Conservation (phyloP, 2,888 invertebrate genomes). For the Ichneumon xanthorius region DNA sequence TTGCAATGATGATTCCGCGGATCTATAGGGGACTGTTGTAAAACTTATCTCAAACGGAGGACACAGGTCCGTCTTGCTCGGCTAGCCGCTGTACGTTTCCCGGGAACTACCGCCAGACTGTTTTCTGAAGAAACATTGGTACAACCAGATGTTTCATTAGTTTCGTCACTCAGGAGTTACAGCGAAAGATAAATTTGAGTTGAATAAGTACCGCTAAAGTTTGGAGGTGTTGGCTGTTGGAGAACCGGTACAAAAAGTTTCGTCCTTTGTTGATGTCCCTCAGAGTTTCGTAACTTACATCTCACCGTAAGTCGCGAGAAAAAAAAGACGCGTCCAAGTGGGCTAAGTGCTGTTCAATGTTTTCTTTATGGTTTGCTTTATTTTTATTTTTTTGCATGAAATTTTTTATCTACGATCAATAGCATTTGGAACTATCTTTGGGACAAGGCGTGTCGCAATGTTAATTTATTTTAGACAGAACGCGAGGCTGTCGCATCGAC, state of each 20-base stretch:
- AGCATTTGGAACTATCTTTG: not conserved
- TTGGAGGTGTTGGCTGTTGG: not conserved
- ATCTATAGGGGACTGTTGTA: not conserved
- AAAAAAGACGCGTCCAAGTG: not conserved
- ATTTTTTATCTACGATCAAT: not conserved
- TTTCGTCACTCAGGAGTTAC: not conserved
- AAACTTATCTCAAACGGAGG: no score
- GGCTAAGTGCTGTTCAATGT: slow-evolving; percentile 9
- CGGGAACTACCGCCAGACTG: not conserved
- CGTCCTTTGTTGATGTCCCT: slow-evolving; percentile 25
- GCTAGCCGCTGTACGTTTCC: not conserved
- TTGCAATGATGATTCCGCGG: not conserved
- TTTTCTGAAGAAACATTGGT: not conserved
- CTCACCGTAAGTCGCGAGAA: not conserved
- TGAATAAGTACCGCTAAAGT: not conserved
- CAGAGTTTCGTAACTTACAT: slow-evolving; percentile 19
- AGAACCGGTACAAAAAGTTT: slow-evolving; percentile 18
- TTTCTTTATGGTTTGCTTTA: not conserved
- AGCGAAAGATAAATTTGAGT: not conserved
- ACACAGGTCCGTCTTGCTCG: not conserved
- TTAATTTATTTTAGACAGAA: not conserved
- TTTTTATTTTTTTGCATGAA: not conserved
- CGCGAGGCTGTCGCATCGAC: not conserved
- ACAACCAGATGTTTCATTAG: not conserved
- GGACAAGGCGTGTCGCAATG: not conserved